Conservation (phyloP, 2,113 vertebrate genomes). For the Oreochromis spilurus region DNA sequence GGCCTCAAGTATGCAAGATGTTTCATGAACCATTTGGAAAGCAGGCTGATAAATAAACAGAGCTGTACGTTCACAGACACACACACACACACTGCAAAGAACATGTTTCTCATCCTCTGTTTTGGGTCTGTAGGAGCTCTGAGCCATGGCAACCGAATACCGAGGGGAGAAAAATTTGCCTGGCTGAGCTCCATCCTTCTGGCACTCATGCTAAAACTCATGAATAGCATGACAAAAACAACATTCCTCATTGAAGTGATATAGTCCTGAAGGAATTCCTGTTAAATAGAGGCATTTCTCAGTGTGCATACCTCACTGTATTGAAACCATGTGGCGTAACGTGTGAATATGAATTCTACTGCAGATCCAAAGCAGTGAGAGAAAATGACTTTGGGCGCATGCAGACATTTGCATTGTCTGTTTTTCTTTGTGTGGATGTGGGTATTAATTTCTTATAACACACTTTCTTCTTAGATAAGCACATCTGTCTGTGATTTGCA, state of each 20-base stretch:
- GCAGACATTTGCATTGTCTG: background rate
- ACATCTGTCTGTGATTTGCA: background rate
- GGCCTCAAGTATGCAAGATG: constrained; percentile 24
- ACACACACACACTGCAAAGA: constrained; percentile 2
- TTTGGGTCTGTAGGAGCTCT: constrained; percentile 60
- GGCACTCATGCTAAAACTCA: constrained; percentile 59
- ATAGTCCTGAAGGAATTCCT: constrained; percentile 67
- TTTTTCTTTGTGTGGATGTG: background rate
- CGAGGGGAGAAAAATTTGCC: constrained; percentile 54
- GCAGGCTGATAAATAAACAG: constrained; percentile 25
- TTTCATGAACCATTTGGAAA: constrained; percentile 38
- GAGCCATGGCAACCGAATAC: constrained; percentile 61
- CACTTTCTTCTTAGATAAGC: background rate
- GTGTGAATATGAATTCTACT: constrained; percentile 37
- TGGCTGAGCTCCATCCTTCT: constrained; percentile 60
- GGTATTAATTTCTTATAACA: background rate
- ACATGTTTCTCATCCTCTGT: constrained; percentile 54
- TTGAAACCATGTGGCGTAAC: constrained; percentile 62
- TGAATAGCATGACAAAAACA: constrained; percentile 69
- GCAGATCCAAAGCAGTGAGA: background rate
- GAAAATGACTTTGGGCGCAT: background rate
- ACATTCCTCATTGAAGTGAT: constrained; percentile 64
- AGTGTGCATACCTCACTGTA: constrained; percentile 40
- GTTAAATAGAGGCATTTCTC: constrained; percentile 61
- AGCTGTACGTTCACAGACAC: background rate